Evolutionary conservation across 2,797 vertebrate species (phyloP), one percentile per base, ranked within the genome.

Genomic region (Muraenolepis orangiensis): DNA sequence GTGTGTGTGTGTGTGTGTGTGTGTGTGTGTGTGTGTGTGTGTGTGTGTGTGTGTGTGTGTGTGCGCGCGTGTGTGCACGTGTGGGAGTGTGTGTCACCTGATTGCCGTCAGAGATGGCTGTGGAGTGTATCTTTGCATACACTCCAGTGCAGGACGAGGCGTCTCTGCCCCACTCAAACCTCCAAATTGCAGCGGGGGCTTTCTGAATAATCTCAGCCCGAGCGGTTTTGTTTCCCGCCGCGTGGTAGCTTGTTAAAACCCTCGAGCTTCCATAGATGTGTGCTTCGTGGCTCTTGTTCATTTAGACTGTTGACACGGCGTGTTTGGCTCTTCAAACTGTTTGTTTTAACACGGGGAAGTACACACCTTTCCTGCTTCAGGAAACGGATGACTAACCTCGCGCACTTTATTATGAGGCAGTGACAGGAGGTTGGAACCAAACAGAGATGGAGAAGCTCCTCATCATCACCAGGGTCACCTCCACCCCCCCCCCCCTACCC

Each of bases 241-340:
- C 38, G 11, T 38, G 36, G 36, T n/a, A 20, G 51, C 51, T 64
- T 26, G n/a, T 64, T 26, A 12, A 26, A n/a, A 64, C 8, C 3
- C 57, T 64, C 57, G 23, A 23, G 23, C 57, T 11, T 3, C n/a
- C n/a, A 26, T 11, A 23, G 57, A 26, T 10, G 1, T n/a, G n/a
- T n/a, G 23, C 57, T 14, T 10, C n/a, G 8, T 64, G 1, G 23
- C 51, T 57, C 57, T 11, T 64, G 5, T 64, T 64, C 57, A 64
- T 64, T 40, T 38, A 64, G n/a, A 64, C 66, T 72, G 71, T 30
- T 71, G 70, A 57, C 42, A 51, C 13, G 36, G 26, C n/a, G 57
- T 23, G 57, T 64, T 64, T 26, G n/a, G 57, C 23, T 64, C 57
- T 26, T 64, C 57, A 64, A 26, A 64, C 57, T 12, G 57, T 64